Base-by-base conservation (phyloP, 2,888 invertebrate genomes). In the Synanthedon vespiformis region DNA sequence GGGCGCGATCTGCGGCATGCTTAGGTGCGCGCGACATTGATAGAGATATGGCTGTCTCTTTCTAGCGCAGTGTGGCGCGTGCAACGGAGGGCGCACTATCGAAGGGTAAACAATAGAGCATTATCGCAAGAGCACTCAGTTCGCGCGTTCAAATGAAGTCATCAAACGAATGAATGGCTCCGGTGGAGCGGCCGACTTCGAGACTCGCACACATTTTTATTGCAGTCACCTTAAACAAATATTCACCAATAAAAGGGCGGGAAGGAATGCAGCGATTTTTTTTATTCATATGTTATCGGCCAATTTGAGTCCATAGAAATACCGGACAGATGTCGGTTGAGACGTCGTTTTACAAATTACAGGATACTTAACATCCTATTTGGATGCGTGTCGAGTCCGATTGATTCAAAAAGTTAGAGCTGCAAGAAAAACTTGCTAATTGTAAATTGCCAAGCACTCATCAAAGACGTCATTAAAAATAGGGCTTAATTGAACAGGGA, bases 61-160 rank as follows among this genome's bases (percentile, higher is more conserved):
- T 85, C 78, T 68, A 51, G 62, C 80, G 74, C 75, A 69, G 79
- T 72, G 74, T 75, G 71, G 77, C 84, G 80, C 85, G 83, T 84
- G 86, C 82, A 85, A 72, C 76, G 71, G 70, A 74, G 74, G 74
- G 79, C 80, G 79, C 85, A 87, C 85, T 87, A 84, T 86, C 82
- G 82, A 82, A 84, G 81, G 83, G 86, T 86, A 86, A 87, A 87
- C 87, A 87, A 87, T 86, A 83, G 86, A 81, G 77, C 83, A 87
- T 86, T 85, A 86, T 85, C 82, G 80, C 81, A 74, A 79, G 70
- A 80, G 81, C 80, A 77, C 77, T 83, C 81, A 71, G 73, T 81
- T 80, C 73, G 77, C 79, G 81, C 81, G 77, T 75, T 75, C 76
- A 85, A 86, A 87, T 87, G 84, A 87, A 87, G 87, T 77, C 86